A percentile compares a stretch with the other conserved stretches of the same genome.
Conservation (phyloP, 2,113 vertebrate species). For the Zapornia atra region DNA sequence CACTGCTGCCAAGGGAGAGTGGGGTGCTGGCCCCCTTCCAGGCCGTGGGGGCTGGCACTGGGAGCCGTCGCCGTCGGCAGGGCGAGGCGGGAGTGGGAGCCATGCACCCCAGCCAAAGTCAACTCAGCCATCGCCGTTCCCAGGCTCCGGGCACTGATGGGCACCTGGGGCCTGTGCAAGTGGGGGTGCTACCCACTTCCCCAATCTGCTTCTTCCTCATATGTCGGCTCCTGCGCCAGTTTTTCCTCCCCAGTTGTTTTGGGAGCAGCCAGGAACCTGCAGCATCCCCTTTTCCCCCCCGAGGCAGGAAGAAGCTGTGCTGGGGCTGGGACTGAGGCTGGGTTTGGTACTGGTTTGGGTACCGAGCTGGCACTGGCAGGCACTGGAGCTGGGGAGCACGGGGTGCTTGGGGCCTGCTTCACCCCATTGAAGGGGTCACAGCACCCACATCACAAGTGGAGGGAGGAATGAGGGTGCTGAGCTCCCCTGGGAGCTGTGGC, state of each 20-base stretch:
- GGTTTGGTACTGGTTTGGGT: neutral
- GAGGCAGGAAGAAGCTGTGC: neutral
- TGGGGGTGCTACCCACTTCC: neutral
- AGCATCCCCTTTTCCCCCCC: neutral
- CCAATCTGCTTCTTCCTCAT: neutral
- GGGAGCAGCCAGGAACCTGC: neutral
- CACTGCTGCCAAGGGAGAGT: neutral
- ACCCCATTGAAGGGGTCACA: neutral
- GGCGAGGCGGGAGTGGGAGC: neutral
- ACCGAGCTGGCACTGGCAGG: neutral
- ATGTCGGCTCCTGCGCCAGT: neutral
- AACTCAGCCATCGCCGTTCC: neutral
- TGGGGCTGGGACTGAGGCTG: neutral
- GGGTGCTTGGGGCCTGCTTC: accelerated
- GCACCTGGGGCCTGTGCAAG: neutral
- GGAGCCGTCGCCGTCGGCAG: neutral
- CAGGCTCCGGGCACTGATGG: neutral
- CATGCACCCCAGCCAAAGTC: neutral
- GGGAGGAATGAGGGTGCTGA: neutral
- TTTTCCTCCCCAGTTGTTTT: neutral
- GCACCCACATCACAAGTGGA: neutral
- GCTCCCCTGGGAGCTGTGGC: neutral
- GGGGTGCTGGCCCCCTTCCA: neutral
- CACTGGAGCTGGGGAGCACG: neutral
- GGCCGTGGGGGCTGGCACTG: accelerated